Evolutionary conservation across 2,888 invertebrate genomes (phyloP), one percentile per base, ranked within the genome.

Genomic region (Andrena minutula): DNA sequence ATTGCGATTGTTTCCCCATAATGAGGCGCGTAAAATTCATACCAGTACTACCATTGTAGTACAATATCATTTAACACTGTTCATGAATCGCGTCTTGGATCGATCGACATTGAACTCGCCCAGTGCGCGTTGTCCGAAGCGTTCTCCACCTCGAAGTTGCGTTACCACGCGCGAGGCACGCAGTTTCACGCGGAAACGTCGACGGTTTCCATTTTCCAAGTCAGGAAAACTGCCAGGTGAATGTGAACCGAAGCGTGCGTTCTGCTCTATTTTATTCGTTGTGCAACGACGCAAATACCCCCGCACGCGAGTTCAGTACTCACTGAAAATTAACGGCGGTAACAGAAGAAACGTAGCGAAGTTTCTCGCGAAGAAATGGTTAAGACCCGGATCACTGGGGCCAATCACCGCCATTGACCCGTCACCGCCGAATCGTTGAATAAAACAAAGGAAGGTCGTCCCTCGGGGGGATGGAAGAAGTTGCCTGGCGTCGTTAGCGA

Each of bases 191-290:
- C 75, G 75, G 75, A 79, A 75, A 63, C 68, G 41, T 8, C 63
- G 49, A 51, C 56, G 41, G 75, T 79, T 79, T 79, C 79, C 75
- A 74, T 64, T 75, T 74, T 60, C 69, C 28, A 71, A 58, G 71
- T 8, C 49, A 51, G 71, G 76, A 75, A 75, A 49, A 56, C 35
- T 51, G n/a, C 49, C 70, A 69, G 61, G 58, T 66, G 76, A 64
- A 76, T 49, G 77, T 66, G 69, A 58, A 69, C n/a, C 41, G 49
- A 47, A 16, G 63, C 68, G 12, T 7, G 16, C 23, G 30, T 60
- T 41, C 41, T n/a, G 56, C 79, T 72, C 63, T 56, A 61, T 74
- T 79, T 75, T 51, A 71, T 68, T 61, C 35, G 49, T 71, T 66
- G 70, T 41, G 70, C n/a, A 79, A 74, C 73, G 20, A 10, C 16